Base-by-base conservation (phyloP, 2,113 vertebrate genomes). In the Cinclus cinclus region DNA sequence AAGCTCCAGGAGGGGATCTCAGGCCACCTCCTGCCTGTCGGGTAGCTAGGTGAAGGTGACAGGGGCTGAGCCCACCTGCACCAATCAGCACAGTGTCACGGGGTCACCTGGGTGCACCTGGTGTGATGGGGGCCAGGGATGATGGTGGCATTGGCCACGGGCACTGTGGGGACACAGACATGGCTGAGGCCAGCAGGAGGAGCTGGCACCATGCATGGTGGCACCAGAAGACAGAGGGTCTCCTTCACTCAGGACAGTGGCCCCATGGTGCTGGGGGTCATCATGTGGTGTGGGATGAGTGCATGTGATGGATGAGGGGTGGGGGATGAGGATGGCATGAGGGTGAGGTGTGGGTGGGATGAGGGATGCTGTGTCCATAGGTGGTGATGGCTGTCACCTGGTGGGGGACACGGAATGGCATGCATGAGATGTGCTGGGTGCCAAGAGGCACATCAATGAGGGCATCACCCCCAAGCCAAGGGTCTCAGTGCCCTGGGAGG, bases 21-120 rank as follows among this genome's bases (percentile, higher is more conserved):
- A 9, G 22, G 68, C 49, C 15, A 31, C 27, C n/a, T 50, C 19
- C 2, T 1, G 13, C 1, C n/a, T 10, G 0, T 50, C 4, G 2
- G 2, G 19, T n/a, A 69, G 67, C 67, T 47, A 70, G 49, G 20
- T 70, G 49, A 73, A 55, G 30, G 52, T 53, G 49, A 70, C 49
- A 73, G 70, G 70, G 6, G 22, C 70, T 56, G 70, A 73, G 39
- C 70, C 70, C 70, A 56, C 30, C 39, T 20, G 52, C 39, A 55
- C 70, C 0, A 31, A 42, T 39, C 59, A 52, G 37, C 2, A 6
- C 59, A n/a, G 59, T 15, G 39, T 50, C 23, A 52, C 37, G 8
- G 30, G 23, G 23, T 73, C 50, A 70, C 68, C 73, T 49, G 56
- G 1, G 1, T 0, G 11, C 47, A 70, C 35, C 47, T 30, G 20